Evolutionary conservation across 2,888 invertebrate species (phyloP), one percentile per base, ranked within the genome.

Genomic region (Epicampocera succincta): DNA sequence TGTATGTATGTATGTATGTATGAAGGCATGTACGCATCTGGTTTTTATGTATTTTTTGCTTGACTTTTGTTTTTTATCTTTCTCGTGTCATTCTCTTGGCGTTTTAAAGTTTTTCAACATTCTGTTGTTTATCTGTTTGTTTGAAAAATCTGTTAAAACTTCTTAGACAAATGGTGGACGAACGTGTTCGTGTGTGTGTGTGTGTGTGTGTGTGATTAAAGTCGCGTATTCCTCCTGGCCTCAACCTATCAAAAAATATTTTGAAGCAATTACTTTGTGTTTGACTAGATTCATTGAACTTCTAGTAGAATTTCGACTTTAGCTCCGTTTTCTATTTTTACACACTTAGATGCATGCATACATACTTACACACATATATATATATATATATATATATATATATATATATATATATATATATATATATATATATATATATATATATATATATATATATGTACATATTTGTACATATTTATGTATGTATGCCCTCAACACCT

Each of bases 101-200:
- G 29, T 13, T 33, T 33, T 72, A 17, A 9, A 21, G 12, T 46
- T 54, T 42, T 54, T 12, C 15, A 25, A 52, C 9, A 19, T 68
- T 9, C 8, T 42, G n/a, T 61, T 15, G 38, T 25, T 48, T 63
- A 56, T 13, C 19, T 4, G 48, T 38, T 8, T 6, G n/a, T 56
- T 50, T 19, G 4, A 46, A 56, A 77, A 52, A 38, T 46, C 40
- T 66, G 44, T 38, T 12, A 48, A 72, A 81, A 81, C 66, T 81
- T 76, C 76, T 63, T 78, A 82, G 81, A 82, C 73, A 78, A 78
- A 78, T 78, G 56, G 50, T 69, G 65, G 76, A 38, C 52, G 50
- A 13, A 21, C 60, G n/a, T 50, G 11, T 50, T 13, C 19, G 25
- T 54, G 19, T 33, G 21, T 38, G 63, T 48, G 46, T 29, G 25